Conservation (phyloP, 2,888 invertebrate genomes). For the Stenodema calcarata region DNA sequence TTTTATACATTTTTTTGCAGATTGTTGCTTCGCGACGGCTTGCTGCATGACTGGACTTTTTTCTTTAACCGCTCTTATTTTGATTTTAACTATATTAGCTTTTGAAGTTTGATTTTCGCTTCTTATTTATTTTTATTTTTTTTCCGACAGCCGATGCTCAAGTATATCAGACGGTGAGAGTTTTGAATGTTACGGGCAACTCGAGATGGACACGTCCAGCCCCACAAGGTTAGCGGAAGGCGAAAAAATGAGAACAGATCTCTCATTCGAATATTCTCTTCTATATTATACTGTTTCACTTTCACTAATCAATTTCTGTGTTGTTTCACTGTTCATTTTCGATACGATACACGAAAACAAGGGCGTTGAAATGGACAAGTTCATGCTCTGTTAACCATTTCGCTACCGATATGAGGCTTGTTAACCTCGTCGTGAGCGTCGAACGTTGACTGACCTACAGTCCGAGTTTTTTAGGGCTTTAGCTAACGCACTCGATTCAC, state of each 20-base stretch:
- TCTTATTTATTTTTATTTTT: background rate
- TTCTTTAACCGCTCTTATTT: background rate
- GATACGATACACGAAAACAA: too few species aligned
- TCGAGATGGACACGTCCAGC: slow-evolving; percentile 64
- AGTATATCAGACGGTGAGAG: slow-evolving; percentile 78
- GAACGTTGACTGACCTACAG: too few species aligned
- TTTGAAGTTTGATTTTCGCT: background rate
- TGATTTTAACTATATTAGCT: background rate
- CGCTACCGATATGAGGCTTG: too few species aligned
- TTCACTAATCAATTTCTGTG: background rate
- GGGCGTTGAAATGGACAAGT: background rate
- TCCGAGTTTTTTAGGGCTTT: too few species aligned
- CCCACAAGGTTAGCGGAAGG: slow-evolving; percentile 30
- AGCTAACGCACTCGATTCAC: too few species aligned
- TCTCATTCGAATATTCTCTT: background rate
- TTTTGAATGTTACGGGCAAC: slow-evolving; percentile 80
- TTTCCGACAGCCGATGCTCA: slow-evolving; percentile 61
- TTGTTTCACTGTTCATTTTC: background rate
- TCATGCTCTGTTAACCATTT: too few species aligned
- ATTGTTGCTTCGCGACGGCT: too few species aligned
- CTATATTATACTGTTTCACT: background rate
- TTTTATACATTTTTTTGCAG: too few species aligned
- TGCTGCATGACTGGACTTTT: too few species aligned
- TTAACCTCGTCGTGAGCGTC: too few species aligned
- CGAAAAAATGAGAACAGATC: background rate